These are phyloP conservation scores for Drosophila truncata DNA, from an alignment of 1,140 invertebrate genomes.

Conservation along the genomic window DNA sequence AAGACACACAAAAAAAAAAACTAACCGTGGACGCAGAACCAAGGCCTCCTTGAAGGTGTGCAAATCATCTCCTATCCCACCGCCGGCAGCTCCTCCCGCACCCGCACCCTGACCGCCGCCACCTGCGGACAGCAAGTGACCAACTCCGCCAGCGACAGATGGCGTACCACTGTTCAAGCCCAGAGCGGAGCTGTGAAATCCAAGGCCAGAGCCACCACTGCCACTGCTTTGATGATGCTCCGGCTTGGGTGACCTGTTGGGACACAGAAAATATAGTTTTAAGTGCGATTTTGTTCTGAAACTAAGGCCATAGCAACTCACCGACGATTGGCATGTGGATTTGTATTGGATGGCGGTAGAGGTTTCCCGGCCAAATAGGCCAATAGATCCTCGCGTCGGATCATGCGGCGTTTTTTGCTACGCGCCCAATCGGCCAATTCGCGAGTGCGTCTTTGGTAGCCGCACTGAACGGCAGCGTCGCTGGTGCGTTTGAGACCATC, in stretches of 20 bases:
- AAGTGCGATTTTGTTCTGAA: conserved; percentile 20
- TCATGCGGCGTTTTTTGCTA: conserved; percentile 89
- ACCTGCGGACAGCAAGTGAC: conserved; percentile 49
- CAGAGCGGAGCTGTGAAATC: conserved; percentile 59
- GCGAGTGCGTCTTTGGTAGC: conserved; percentile 90
- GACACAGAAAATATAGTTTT: conserved; percentile 27
- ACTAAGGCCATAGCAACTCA: conserved; percentile 59
- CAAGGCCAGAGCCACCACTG: conserved; percentile 43
- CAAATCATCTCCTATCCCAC: conserved; percentile 86
- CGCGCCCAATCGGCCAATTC: conserved; percentile 92
- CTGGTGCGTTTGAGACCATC: conserved; percentile 90
- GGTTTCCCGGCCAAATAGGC: conserved; percentile 92
- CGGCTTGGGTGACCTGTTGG: conserved; percentile 73
- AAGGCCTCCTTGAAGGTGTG: conserved; percentile 92
- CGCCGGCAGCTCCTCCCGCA: conserved; percentile 19
- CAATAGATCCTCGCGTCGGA: conserved; percentile 91
- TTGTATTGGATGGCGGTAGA: conserved; percentile 87
- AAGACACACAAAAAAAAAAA: background rate
- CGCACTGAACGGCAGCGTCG: conserved; percentile 90
- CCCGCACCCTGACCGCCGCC: conserved; percentile 32
- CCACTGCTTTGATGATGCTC: conserved; percentile 65
- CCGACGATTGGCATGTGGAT: conserved; percentile 86
- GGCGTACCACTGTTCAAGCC: conserved; percentile 45
- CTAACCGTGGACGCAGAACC: conserved; percentile 87
- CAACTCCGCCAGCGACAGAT: conserved; percentile 36